These are phyloP conservation scores for Pampus argenteus DNA, from an alignment of 2,797 vertebrate species.

Conservation along the genomic window DNA sequence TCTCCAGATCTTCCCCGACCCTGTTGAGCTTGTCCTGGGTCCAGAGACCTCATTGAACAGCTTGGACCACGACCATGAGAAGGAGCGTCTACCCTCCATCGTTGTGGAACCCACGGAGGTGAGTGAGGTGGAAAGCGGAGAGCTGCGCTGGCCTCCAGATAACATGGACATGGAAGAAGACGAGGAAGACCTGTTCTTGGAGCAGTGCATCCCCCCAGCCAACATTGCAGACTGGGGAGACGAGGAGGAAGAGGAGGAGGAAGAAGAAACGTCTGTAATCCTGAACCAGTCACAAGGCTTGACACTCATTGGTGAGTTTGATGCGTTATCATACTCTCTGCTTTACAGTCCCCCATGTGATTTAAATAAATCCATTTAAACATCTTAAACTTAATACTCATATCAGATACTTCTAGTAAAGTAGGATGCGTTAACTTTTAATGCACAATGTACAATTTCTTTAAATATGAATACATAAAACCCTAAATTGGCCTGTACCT, in stretches of 20 bases:
- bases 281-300: conserved; percentile 76
- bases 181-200: conserved; percentile 84
- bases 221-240: conserved; percentile 86
- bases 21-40: conserved; percentile 72
- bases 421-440: not conserved
- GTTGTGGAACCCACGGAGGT: conserved; percentile 88
- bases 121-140: conserved; percentile 88
- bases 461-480: not conserved
- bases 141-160: conserved; percentile 88
- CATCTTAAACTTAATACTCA: not conserved
- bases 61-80: conserved; percentile 61
- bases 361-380: not conserved
- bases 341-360: not conserved
- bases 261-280: conserved; percentile 72
- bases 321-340: not conserved
- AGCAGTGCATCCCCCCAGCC: conserved; percentile 86
- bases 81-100: conserved; percentile 87
- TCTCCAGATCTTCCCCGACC: conserved; percentile 86
- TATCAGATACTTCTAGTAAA: not conserved
- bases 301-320: conserved; percentile 81
- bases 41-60: conserved; percentile 64
- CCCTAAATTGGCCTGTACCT: not conserved
- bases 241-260: conserved; percentile 75
- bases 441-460: not conserved
- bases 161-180: conserved; percentile 81